phyloP scores from a whole-genome alignment of 2,797 vertebrate species.

The Sphaeramia orbicularis region DNA sequence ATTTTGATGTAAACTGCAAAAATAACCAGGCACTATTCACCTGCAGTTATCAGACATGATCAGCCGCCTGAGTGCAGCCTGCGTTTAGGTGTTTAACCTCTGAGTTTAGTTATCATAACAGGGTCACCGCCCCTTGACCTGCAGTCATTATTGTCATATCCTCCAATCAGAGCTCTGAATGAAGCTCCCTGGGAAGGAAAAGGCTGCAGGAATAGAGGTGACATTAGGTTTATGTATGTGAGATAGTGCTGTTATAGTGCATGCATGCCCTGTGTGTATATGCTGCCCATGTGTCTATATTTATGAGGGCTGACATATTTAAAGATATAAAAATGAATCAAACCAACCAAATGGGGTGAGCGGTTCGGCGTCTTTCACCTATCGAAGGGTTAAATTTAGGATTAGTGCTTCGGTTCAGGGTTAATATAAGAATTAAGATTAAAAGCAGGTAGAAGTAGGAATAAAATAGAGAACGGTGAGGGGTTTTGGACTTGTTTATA shows the following conservation, averaged over 20 bases:
- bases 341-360: neutral
- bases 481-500: conserved; percentile 5
- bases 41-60: conserved; percentile 55
- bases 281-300: conserved; percentile 30
- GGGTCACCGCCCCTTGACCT: conserved; percentile 69
- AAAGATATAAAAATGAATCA: conserved; percentile 2
- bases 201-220: conserved; percentile 55
- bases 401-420: conserved; percentile 40
- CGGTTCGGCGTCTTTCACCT: conserved; percentile 16
- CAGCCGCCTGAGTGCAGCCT: conserved; percentile 39
- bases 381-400: conserved; percentile 33
- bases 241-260: conserved; percentile 18
- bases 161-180: conserved; percentile 70
- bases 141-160: conserved; percentile 71
- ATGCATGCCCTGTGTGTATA: neutral
- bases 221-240: conserved; percentile 61
- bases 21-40: conserved; percentile 49
- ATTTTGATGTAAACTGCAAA: conserved; percentile 42
- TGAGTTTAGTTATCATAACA: conserved; percentile 76
- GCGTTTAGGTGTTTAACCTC: conserved; percentile 63
- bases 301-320: conserved; percentile 28
- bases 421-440: conserved; percentile 57
- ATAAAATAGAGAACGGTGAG: conserved; percentile 15
- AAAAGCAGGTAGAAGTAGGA: conserved; percentile 16
- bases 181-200: conserved; percentile 60